Conservation (phyloP, 2,888 invertebrate genomes). For the Diarsia mendica region DNA sequence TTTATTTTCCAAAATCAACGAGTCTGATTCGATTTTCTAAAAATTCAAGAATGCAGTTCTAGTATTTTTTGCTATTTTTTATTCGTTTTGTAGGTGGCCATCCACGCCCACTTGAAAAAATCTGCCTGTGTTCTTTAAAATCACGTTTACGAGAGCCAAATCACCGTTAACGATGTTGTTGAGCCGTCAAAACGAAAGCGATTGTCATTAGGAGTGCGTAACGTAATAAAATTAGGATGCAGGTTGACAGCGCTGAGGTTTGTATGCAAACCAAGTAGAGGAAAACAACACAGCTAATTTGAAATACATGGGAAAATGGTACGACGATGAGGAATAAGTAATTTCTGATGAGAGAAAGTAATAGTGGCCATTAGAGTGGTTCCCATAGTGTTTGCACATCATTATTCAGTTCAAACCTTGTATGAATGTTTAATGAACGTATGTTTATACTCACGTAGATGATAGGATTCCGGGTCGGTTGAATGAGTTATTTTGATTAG, state of each 20-base stretch:
- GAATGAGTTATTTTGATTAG: conserved; percentile 23
- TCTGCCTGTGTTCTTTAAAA: not conserved
- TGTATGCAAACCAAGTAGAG: conserved; percentile 16
- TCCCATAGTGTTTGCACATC: conserved; percentile 36
- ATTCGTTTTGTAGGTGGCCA: too few relatives aligned
- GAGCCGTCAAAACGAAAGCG: conserved; percentile 4
- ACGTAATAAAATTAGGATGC: not conserved
- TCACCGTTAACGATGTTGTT: not conserved
- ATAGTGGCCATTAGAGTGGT: conserved; percentile 24
- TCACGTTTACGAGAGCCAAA: not conserved
- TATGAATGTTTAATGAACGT: conserved; percentile 40
- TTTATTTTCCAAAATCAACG: too few relatives aligned
- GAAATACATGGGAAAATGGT: conserved; percentile 24
- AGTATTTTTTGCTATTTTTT: too few relatives aligned
- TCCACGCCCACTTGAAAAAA: too few relatives aligned
- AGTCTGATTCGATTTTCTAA: too few relatives aligned
- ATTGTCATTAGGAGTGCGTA: not conserved
- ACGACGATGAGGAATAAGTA: conserved; percentile 36
- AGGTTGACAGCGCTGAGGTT: conserved; percentile 1
- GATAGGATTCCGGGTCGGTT: conserved; percentile 8
- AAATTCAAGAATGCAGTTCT: too few relatives aligned
- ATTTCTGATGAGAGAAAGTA: conserved; percentile 46
- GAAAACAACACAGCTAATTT: conserved; percentile 24
- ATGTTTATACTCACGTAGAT: not conserved
- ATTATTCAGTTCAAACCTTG: conserved; percentile 45